Evolutionary conservation across 2,888 invertebrate genomes (phyloP).

Genomic region (Pomacea canaliculata): DNA sequence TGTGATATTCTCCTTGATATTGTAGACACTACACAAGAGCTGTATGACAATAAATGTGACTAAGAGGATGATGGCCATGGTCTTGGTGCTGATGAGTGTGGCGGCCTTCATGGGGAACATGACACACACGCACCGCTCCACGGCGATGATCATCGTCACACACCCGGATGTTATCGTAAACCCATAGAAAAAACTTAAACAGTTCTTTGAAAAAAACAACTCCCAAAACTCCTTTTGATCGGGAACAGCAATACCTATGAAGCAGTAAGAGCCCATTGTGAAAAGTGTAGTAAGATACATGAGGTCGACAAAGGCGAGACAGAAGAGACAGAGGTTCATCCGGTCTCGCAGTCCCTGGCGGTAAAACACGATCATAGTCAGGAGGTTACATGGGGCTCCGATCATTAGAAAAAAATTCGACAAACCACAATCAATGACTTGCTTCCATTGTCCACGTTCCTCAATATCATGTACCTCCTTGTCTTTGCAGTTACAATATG

Average conservation of each 20-base stretch:
- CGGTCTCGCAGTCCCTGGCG: constrained; percentile 1
- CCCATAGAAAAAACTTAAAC: not conserved
- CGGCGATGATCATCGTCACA: not conserved
- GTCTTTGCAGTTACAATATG: too few relatives aligned
- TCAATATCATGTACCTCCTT: too few relatives aligned
- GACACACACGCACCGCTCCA: not conserved
- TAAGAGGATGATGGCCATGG: not conserved
- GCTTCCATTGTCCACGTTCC: too few relatives aligned
- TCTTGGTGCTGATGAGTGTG: not conserved
- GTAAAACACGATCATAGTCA: not conserved
- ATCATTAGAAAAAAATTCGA: not conserved
- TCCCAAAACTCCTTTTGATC: not conserved
- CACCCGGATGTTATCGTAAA: not conserved
- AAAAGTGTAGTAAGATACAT: not conserved
- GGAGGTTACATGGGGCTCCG: not conserved
- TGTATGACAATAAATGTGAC: not conserved
- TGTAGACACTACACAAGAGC: not conserved
- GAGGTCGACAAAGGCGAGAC: not conserved
- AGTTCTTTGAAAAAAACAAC: not conserved
- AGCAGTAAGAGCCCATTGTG: not conserved
- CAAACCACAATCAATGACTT: too few relatives aligned
- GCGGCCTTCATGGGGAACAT: not conserved
- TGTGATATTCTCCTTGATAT: too few relatives aligned
- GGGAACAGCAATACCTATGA: constrained; percentile 29
- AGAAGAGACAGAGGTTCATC: not conserved